These are phyloP conservation scores for Paradoxurus hermaphroditus DNA, from an alignment of 2,113 vertebrate species.

Conservation along the genomic window DNA sequence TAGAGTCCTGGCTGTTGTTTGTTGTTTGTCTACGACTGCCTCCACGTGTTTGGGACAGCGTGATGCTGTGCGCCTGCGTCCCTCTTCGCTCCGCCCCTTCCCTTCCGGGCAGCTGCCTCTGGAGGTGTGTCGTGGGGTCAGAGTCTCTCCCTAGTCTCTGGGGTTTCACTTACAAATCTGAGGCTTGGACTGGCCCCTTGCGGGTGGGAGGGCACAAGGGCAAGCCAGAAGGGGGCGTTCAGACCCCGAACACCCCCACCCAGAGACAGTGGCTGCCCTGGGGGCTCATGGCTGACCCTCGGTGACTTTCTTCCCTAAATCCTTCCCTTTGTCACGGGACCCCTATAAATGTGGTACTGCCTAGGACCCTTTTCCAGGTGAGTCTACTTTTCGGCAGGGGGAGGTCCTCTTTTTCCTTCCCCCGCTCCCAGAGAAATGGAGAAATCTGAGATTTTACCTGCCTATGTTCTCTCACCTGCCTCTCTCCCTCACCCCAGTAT, in stretches of 20 bases:
- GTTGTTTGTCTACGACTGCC: too few relatives aligned
- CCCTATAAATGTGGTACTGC: not conserved
- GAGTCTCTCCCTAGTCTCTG: not conserved
- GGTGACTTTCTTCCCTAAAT: not conserved
- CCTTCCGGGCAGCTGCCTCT: not conserved
- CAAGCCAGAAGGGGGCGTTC: not conserved
- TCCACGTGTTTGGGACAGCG: not conserved
- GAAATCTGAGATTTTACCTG: not conserved
- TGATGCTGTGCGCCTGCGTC: rapidly evolving
- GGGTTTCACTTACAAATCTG: not conserved
- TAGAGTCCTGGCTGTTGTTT: not conserved
- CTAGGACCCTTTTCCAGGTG: not conserved
- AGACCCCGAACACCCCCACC: not conserved
- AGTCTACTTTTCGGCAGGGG: not conserved
- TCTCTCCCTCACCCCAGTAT: not conserved
- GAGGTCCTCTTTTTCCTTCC: not conserved
- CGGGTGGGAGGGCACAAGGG: not conserved
- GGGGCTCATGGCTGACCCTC: not conserved
- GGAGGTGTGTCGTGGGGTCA: not conserved
- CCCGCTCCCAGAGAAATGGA: not conserved
- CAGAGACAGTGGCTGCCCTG: not conserved
- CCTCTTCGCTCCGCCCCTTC: not conserved
- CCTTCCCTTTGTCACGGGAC: not conserved
- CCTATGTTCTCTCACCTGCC: not conserved
- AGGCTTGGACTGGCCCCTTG: not conserved